Percentiles rank a stretch among this genome's conserved stretches.
Evolutionary conservation across 1,140 invertebrate genomes (phyloP).

Genomic region (Cotesia typhae): DNA sequence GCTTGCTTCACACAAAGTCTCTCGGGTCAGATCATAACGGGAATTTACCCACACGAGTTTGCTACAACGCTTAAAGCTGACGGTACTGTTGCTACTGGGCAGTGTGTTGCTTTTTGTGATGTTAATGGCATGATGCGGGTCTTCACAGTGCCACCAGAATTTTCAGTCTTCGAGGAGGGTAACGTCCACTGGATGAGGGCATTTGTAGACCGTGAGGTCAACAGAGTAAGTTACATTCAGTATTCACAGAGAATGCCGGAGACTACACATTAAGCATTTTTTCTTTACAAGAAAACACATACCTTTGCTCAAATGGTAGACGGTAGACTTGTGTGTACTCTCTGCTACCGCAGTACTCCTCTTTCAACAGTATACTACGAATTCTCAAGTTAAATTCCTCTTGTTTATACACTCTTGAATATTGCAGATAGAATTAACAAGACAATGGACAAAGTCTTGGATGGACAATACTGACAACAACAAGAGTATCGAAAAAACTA

Average conservation of each 20-base stretch:
- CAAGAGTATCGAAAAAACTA: conserved; percentile 32
- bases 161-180: conserved; percentile 42
- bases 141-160: conserved; percentile 67
- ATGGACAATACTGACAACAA: conserved; percentile 29
- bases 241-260: conserved; percentile 2
- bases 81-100: too few species aligned
- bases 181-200: conserved; percentile 51
- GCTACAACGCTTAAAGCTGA: conserved; percentile 44
- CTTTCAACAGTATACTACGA: not conserved
- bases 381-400: conserved; percentile 24
- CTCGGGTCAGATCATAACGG: conserved; percentile 56
- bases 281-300: not conserved
- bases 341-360: not conserved
- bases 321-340: too few species aligned
- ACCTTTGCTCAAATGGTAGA: not conserved
- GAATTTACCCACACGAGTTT: conserved; percentile 52
- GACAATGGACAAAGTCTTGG: conserved; percentile 45
- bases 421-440: conserved; percentile 46
- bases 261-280: not conserved
- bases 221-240: conserved; percentile 42
- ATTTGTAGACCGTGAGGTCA: conserved; percentile 53
- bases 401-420: conserved; percentile 19
- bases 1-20: conserved; percentile 51
- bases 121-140: conserved; percentile 71
- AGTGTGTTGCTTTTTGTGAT: conserved; percentile 61